phyloP scores from a whole-genome alignment of 1,140 invertebrate genomes.

The Formica exsecta region DNA sequence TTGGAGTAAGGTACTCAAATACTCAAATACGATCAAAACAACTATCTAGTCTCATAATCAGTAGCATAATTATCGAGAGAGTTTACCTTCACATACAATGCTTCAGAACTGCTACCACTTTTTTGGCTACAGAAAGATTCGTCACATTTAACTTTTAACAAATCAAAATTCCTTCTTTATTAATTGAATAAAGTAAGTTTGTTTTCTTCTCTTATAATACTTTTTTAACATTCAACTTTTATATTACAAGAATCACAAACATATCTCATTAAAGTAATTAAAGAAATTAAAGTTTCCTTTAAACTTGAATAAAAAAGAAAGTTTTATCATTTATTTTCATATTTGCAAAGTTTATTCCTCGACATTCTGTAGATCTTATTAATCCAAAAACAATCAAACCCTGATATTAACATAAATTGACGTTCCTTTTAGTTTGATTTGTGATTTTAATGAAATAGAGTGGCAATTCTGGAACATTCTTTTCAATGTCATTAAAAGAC shows the following conservation, averaged over 20 bases:
- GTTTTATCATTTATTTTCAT: neutral
- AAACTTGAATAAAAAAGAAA: neutral
- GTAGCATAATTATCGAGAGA: neutral
- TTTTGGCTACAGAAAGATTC: neutral
- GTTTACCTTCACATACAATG: neutral
- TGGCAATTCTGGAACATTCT: conserved; percentile 19
- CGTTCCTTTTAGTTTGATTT: neutral
- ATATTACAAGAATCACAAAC: neutral
- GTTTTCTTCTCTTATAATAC: neutral
- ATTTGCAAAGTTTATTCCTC: neutral
- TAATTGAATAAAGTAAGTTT: neutral
- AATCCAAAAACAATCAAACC: neutral
- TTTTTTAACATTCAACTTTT: neutral
- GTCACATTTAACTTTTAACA: neutral
- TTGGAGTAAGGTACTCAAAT: conserved; percentile 1
- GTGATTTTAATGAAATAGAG: neutral
- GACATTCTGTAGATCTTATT: neutral
- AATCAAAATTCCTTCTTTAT: neutral
- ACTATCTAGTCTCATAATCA: neutral
- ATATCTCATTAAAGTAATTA: neutral
- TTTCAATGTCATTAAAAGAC: neutral
- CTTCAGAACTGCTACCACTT: neutral
- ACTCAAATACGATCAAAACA: neutral
- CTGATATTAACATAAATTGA: neutral
- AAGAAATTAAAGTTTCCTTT: neutral